Conservation (phyloP, 2,113 vertebrate species). For the Pseudorasbora parva region DNA sequence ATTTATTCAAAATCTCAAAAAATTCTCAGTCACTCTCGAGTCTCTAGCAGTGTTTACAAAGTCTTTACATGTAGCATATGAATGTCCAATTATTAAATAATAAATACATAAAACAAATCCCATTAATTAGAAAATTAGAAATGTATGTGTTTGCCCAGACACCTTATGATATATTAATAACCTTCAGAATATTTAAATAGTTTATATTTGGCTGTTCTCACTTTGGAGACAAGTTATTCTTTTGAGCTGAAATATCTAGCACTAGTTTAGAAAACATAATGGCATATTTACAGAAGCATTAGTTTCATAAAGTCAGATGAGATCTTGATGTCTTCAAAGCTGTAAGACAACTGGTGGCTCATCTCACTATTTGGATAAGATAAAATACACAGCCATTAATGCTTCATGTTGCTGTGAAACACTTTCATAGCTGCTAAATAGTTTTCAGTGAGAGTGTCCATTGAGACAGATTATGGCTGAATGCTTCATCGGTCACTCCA, state of each 20-base stretch:
- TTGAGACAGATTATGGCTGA: slow-evolving; percentile 12
- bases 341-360: neutral
- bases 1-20: neutral
- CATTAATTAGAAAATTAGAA: neutral
- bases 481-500: slow-evolving; percentile 15
- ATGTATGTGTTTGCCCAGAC: neutral
- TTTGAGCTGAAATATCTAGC: neutral
- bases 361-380: neutral
- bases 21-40: neutral
- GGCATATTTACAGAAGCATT: neutral
- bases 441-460: neutral
- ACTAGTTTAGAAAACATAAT: neutral
- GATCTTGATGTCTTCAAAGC: slow-evolving; percentile 1
- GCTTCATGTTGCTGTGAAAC: slow-evolving; percentile 15
- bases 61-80: neutral
- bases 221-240: too few relatives aligned
- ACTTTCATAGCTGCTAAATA: slow-evolving; percentile 21
- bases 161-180: neutral
- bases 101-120: neutral
- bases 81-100: neutral
- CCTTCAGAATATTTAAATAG: neutral
- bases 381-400: neutral
- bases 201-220: neutral
- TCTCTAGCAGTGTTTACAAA: neutral
- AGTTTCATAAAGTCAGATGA: neutral